Percentiles rank a stretch among this genome's conserved stretches.
phyloP scores from a whole-genome alignment of 2,113 vertebrate species.

The Thamnophis sirtalis region DNA sequence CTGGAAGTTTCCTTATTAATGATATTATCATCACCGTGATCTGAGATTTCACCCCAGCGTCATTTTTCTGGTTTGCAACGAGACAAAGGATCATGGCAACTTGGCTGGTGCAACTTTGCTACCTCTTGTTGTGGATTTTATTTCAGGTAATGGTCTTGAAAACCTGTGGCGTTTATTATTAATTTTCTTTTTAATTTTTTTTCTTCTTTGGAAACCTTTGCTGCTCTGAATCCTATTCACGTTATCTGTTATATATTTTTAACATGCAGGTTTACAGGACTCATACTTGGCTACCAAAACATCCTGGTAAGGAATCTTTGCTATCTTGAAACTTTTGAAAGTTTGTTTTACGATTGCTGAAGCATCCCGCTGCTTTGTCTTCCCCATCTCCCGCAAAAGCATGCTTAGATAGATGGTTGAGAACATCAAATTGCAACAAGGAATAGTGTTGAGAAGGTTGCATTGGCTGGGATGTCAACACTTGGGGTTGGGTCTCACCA shows the following conservation, averaged over 20 bases:
- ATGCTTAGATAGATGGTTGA: not conserved
- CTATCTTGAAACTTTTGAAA: not conserved
- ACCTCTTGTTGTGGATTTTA: constrained; percentile 69
- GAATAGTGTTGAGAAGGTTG: not conserved
- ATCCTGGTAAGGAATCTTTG: constrained; percentile 79
- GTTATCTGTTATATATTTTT: constrained; percentile 6
- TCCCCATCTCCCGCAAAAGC: not conserved
- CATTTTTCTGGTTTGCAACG: not conserved
- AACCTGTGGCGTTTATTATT: rapidly evolving
- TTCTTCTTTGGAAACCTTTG: not conserved
- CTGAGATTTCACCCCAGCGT: constrained; percentile 4
- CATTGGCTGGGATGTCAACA: too few species aligned
- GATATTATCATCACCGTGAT: not conserved
- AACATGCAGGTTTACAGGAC: constrained; percentile 75
- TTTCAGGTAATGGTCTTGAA: constrained; percentile 74
- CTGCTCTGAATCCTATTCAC: not conserved
- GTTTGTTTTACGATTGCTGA: not conserved
- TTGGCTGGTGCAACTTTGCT: constrained; percentile 16
- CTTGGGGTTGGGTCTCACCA: not conserved
- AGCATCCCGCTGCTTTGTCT: not conserved
- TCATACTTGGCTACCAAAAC: constrained; percentile 63
- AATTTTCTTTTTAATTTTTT: rapidly evolving
- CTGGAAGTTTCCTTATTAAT: not conserved
- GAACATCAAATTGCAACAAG: not conserved
- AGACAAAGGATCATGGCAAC: constrained; percentile 54